phyloP scores from a whole-genome alignment of 2,113 vertebrate species.

The Bubo scandiacus region DNA sequence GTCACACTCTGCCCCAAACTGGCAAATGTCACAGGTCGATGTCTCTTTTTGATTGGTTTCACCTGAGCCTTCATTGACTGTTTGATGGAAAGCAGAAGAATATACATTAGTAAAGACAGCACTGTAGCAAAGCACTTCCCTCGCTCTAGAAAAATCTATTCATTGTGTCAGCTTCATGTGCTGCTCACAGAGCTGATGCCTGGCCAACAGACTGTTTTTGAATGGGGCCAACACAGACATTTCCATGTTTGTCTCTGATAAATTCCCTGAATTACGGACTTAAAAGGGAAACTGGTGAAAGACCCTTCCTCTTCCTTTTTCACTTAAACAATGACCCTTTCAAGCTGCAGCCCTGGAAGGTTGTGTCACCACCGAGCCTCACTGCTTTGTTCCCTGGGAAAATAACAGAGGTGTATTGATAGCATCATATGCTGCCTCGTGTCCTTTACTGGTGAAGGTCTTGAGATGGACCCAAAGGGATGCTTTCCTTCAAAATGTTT shows the following conservation, averaged over 20 bases:
- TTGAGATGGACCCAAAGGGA: background rate
- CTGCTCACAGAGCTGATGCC: background rate
- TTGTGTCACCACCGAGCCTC: background rate
- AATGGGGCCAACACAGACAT: background rate
- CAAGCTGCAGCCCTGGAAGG: background rate
- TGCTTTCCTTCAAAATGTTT: background rate
- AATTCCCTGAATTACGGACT: background rate
- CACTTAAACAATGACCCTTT: background rate
- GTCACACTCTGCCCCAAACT: slow-evolving; percentile 98
- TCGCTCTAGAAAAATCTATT: slow-evolving; percentile 12
- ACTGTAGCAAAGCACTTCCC: background rate
- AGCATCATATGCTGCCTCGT: background rate
- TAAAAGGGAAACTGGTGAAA: background rate
- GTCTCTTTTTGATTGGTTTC: slow-evolving; percentile 96
- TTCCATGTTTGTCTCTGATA: background rate
- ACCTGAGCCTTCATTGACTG: slow-evolving; percentile 95
- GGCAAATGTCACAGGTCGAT: slow-evolving; percentile 98
- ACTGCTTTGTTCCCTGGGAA: background rate
- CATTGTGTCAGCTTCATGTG: fast-evolving
- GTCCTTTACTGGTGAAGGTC: background rate
- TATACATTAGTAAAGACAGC: background rate
- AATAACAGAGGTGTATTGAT: background rate
- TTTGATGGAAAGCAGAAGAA: slow-evolving; percentile 54
- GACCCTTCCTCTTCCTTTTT: background rate
- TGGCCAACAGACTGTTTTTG: background rate